A percentile compares a stretch with the other conserved stretches of the same genome.
phyloP scores from a whole-genome alignment of 2,797 vertebrate genomes.

The Paramormyrops hopkinsi region DNA sequence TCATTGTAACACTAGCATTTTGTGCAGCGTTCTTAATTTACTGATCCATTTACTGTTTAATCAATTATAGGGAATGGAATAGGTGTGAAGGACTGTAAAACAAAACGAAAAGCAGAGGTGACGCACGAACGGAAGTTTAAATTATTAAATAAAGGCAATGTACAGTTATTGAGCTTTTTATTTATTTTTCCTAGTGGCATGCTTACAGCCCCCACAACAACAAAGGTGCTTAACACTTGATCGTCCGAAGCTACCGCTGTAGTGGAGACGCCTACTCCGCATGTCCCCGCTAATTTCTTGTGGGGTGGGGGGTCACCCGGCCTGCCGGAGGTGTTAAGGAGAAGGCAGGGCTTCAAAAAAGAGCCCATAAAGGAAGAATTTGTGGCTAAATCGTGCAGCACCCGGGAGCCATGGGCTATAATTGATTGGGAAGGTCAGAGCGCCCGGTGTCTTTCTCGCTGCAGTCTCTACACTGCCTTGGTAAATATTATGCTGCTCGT shows the following conservation, averaged over 20 bases:
- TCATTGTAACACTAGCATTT: neutral
- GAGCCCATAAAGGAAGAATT: slow-evolving; percentile 33
- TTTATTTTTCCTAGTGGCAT: neutral
- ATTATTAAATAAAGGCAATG: neutral
- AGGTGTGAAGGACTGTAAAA: neutral
- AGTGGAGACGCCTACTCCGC: neutral
- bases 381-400: slow-evolving; percentile 34
- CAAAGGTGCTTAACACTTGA: neutral
- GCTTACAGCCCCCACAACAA: neutral
- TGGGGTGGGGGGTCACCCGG: slow-evolving; percentile 25
- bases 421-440: slow-evolving; percentile 40
- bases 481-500: slow-evolving; percentile 43
- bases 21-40: neutral
- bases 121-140: neutral
- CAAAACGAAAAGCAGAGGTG: neutral
- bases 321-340: slow-evolving; percentile 29
- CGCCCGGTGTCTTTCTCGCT: slow-evolving; percentile 23
- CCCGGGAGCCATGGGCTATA: slow-evolving; percentile 34
- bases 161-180: neutral
- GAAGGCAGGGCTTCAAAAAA: slow-evolving; percentile 29
- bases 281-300: slow-evolving; percentile 21
- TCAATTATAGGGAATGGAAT: neutral
- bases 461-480: slow-evolving; percentile 31
- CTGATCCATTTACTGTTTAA: neutral
- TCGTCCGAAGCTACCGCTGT: slow-evolving; percentile 1